Percentiles rank a stretch among this genome's conserved stretches.
phyloP scores from a whole-genome alignment of 2,797 vertebrate species.

The Adelosebastes latens region DNA sequence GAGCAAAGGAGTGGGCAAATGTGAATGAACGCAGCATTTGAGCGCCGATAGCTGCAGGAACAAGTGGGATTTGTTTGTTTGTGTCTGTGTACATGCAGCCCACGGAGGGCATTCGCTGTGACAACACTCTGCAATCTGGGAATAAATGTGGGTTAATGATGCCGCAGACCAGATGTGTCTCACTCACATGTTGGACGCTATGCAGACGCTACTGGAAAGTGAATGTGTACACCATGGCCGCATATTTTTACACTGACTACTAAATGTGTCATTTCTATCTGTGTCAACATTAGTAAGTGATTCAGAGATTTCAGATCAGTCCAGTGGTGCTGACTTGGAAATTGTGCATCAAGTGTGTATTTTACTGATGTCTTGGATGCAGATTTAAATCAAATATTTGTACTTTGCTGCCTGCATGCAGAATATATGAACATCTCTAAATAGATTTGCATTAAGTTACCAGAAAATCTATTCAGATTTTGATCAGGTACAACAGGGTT shows the following conservation, averaged over 20 bases:
- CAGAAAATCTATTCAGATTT: not conserved
- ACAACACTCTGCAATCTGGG: slow-evolving; percentile 49
- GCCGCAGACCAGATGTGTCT: slow-evolving; percentile 67
- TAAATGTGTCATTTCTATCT: not conserved
- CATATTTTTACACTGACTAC: slow-evolving; percentile 24
- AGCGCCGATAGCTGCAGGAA: slow-evolving; percentile 13
- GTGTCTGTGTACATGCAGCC: slow-evolving; percentile 40
- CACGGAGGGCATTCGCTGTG: slow-evolving; percentile 26
- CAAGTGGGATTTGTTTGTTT: slow-evolving; percentile 58
- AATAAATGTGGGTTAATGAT: slow-evolving; percentile 65
- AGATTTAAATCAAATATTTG: not conserved
- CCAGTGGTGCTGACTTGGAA: not conserved
- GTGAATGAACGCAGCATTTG: slow-evolving; percentile 24
- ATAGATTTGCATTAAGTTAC: not conserved
- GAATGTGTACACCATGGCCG: not conserved
- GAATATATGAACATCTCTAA: not conserved
- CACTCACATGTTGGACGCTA: slow-evolving; percentile 35
- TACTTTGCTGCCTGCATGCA: not conserved
- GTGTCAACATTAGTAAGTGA: not conserved
- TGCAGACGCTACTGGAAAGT: slow-evolving; percentile 30
- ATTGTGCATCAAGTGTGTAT: not conserved
- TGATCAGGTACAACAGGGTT: not conserved
- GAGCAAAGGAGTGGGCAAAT: slow-evolving; percentile 13
- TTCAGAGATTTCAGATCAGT: not conserved
- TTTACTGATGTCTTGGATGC: not conserved